Evolutionary conservation across 1,140 invertebrate genomes (phyloP).

Genomic region (Apis laboriosa): DNA sequence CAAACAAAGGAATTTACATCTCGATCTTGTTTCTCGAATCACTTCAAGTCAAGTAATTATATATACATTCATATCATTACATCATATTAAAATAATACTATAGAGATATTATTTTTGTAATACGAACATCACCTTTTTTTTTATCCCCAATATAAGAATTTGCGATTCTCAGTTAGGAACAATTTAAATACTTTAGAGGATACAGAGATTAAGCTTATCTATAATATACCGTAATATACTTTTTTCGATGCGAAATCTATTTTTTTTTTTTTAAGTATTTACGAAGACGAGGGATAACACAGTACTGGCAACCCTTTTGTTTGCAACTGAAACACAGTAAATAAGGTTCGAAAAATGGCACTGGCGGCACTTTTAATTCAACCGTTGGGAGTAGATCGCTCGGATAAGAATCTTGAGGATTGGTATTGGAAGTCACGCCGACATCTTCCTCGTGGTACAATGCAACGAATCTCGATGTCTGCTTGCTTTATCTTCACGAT

Average conservation of each 20-base stretch:
- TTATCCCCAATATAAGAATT: too few relatives aligned
- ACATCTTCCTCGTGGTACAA: slow-evolving; percentile 41
- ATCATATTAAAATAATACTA: neutral
- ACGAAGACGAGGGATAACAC: neutral
- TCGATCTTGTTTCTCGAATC: neutral
- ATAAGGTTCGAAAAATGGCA: slow-evolving; percentile 41
- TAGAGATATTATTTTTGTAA: neutral
- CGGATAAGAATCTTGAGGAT: slow-evolving; percentile 53
- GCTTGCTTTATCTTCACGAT: slow-evolving; percentile 56
- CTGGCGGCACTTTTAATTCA: slow-evolving; percentile 20
- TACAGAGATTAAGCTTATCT: neutral
- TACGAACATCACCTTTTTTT: too few relatives aligned
- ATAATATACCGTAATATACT: neutral
- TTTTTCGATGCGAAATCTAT: neutral
- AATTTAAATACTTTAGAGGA: too few relatives aligned
- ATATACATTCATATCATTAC: neutral
- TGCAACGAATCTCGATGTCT: slow-evolving; percentile 47
- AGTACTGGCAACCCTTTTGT: slow-evolving; percentile 16
- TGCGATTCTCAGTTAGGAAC: too few relatives aligned
- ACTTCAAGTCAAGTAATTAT: neutral
- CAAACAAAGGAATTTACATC: slow-evolving; percentile 26
- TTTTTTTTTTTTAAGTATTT: neutral
- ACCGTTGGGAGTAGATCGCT: slow-evolving; percentile 39
- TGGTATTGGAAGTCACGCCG: slow-evolving; percentile 48
- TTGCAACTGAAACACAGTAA: slow-evolving; percentile 7